phyloP scores from a whole-genome alignment of 2,113 vertebrate genomes.

The Aegotheles bennettii region DNA sequence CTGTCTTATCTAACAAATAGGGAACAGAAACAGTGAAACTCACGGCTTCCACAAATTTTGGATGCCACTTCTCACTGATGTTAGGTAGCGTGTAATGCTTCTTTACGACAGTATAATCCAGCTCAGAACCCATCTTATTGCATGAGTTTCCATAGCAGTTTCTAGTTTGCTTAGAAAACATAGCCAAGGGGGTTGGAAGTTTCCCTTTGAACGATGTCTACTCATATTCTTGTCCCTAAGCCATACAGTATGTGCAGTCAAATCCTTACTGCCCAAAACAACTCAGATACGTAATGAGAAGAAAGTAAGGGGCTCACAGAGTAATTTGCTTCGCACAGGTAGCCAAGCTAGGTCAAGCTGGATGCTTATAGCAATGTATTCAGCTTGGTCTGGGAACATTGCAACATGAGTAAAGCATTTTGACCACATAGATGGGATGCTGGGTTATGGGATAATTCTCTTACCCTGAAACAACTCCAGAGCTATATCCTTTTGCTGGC shows the following conservation, averaged over 20 bases:
- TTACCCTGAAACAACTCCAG: not conserved
- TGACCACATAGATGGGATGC: not conserved
- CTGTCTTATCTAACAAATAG: not conserved
- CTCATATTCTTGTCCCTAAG: not conserved
- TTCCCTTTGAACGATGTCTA: not conserved
- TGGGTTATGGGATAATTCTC: not conserved
- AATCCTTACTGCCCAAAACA: not conserved
- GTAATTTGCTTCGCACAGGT: not conserved
- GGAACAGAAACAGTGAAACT: not conserved
- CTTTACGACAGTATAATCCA: not conserved
- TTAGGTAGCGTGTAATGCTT: not conserved
- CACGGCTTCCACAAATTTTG: not conserved
- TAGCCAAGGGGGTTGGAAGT: not conserved
- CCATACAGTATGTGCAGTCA: not conserved
- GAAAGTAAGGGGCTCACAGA: not conserved
- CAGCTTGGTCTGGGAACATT: not conserved
- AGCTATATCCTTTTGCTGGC: not conserved
- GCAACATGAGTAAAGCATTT: not conserved
- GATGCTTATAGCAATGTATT: not conserved
- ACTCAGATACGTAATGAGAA: not conserved
- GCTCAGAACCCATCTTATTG: not conserved
- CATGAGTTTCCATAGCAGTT: not conserved
- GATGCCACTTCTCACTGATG: not conserved
- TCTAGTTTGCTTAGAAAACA: not conserved
- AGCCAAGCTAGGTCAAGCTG: not conserved